A percentile compares a stretch with the other conserved stretches of the same genome.
phyloP scores from a whole-genome alignment of 2,113 vertebrate genomes.

The Cochlearius cochlearius region DNA sequence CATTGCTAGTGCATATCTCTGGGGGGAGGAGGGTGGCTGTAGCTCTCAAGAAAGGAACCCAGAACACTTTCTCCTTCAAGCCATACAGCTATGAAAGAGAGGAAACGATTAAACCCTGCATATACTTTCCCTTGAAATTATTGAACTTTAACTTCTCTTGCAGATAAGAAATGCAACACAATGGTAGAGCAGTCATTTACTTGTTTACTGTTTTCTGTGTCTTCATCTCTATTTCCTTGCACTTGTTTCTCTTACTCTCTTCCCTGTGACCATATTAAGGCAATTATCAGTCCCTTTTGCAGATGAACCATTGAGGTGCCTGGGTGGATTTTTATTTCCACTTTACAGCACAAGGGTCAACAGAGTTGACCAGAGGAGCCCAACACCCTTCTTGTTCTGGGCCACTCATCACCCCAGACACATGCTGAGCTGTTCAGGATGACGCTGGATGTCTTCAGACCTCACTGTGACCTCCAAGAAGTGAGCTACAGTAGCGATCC shows the following conservation, averaged over 20 bases:
- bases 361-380: not conserved
- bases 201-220: not conserved
- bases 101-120: not conserved
- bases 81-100: not conserved
- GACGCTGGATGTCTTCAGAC: not conserved
- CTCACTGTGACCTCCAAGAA: not conserved
- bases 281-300: not conserved
- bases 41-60: not conserved
- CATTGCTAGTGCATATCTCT: not conserved
- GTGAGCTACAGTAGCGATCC: not conserved
- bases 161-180: not conserved
- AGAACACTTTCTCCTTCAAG: not conserved
- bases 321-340: not conserved
- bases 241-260: not conserved
- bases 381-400: not conserved
- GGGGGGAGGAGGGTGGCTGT: not conserved
- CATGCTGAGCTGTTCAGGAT: not conserved
- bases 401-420: not conserved
- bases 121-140: not conserved
- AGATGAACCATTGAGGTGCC: not conserved
- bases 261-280: not conserved
- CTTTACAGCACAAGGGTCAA: not conserved
- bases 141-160: not conserved
- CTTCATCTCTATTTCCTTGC: not conserved
- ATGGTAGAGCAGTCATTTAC: not conserved